phyloP scores from a whole-genome alignment of 2,888 invertebrate species.

The Agonum fuliginosum region DNA sequence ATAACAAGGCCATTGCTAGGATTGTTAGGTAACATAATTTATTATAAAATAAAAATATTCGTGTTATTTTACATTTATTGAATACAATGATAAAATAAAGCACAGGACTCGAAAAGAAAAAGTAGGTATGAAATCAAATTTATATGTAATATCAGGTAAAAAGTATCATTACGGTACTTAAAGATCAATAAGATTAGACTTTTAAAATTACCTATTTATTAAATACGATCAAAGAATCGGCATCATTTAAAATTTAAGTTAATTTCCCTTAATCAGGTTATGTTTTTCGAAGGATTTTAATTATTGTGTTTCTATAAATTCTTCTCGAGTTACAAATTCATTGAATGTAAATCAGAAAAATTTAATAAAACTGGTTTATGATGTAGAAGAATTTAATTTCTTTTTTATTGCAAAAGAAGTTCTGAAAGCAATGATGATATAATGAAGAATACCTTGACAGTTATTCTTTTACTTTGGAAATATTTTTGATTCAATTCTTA shows the following conservation, averaged over 20 bases:
- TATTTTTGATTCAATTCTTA: constrained; percentile 1
- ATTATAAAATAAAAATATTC: too few species aligned
- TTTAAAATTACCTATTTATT: too few species aligned
- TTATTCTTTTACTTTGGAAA: constrained; percentile 16
- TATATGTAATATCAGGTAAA: too few species aligned
- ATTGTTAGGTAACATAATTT: too few species aligned
- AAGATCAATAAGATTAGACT: too few species aligned
- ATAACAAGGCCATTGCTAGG: too few species aligned
- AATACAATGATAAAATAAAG: too few species aligned
- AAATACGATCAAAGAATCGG: too few species aligned
- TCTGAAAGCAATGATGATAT: constrained; percentile 26
- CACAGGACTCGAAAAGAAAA: too few species aligned
- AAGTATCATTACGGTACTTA: too few species aligned
- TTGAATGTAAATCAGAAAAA: constrained; percentile 45
- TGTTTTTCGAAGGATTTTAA: constrained; percentile 7
- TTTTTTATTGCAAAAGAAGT: constrained; percentile 43
- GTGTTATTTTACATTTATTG: too few species aligned
- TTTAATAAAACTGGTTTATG: constrained; percentile 50
- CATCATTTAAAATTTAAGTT: neutral
- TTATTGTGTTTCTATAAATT: constrained; percentile 31
- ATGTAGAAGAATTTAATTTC: constrained; percentile 48
- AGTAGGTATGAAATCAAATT: too few species aligned
- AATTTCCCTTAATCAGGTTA: neutral
- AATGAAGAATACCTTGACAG: constrained; percentile 20
- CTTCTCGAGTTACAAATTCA: constrained; percentile 26